phyloP scores from a whole-genome alignment of 2,888 invertebrate species.

The Atethmia centrago region DNA sequence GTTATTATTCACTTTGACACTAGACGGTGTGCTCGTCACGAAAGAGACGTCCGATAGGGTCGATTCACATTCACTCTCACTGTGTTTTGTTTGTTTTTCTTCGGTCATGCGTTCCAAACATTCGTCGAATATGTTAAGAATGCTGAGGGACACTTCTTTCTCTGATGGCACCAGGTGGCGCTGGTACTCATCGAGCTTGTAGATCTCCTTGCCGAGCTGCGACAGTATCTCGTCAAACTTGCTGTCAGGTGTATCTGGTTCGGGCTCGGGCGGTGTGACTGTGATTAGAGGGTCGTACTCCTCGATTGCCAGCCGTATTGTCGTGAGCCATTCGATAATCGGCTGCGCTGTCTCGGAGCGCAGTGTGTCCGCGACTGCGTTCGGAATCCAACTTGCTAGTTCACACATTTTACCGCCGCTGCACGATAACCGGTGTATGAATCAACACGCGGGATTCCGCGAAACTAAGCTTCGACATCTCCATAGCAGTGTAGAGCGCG shows the following conservation, averaged over 20 bases:
- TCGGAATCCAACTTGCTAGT: constrained; percentile 89
- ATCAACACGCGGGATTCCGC: constrained; percentile 86
- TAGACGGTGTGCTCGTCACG: constrained; percentile 81
- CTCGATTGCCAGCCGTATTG: constrained; percentile 82
- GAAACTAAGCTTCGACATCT: constrained; percentile 82
- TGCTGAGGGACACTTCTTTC: constrained; percentile 83
- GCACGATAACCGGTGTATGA: constrained; percentile 89
- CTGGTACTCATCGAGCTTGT: constrained; percentile 86
- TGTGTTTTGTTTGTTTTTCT: constrained; percentile 69
- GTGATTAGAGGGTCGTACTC: constrained; percentile 86
- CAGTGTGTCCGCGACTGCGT: constrained; percentile 87
- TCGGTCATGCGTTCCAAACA: constrained; percentile 84
- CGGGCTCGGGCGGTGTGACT: constrained; percentile 74
- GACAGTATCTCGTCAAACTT: constrained; percentile 89
- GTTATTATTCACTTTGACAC: constrained; percentile 71
- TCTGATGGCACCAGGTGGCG: constrained; percentile 78
- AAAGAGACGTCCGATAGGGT: constrained; percentile 79
- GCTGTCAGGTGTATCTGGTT: constrained; percentile 73
- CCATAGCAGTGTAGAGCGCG: constrained; percentile 67
- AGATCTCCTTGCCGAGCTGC: constrained; percentile 87
- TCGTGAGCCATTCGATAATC: constrained; percentile 85
- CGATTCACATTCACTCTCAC: constrained; percentile 82
- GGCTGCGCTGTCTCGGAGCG: constrained; percentile 81
- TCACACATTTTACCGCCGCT: constrained; percentile 83
- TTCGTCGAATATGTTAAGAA: constrained; percentile 88